Evolutionary conservation across 1,140 invertebrate species (phyloP).

Genomic region (Orius insidiosus): DNA sequence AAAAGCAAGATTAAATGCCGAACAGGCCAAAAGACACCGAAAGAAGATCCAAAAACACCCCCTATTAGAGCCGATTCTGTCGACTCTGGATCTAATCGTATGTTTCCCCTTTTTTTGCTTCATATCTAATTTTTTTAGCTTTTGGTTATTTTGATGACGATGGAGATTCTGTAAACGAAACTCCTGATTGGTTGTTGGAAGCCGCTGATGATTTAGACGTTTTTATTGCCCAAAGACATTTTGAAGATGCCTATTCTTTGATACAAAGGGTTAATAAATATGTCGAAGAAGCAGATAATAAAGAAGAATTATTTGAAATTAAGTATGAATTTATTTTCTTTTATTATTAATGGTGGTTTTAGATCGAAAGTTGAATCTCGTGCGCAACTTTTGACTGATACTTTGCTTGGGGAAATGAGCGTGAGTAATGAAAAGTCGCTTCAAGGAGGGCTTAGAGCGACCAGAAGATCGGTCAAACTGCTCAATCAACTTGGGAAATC

Average conservation of each 20-base stretch:
- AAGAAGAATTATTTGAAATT: too few species aligned
- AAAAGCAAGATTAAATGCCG: conserved; percentile 55
- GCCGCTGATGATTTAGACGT: conserved; percentile 91
- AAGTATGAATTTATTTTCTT: too few species aligned
- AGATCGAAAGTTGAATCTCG: conserved; percentile 50
- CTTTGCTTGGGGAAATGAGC: conserved; percentile 75
- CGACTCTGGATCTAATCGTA: conserved; percentile 28
- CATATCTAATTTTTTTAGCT: too few species aligned
- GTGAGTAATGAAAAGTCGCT: conserved; percentile 73
- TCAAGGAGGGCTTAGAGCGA: conserved; percentile 76
- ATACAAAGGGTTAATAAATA: conserved; percentile 56
- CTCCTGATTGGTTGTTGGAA: conserved; percentile 81
- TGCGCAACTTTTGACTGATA: conserved; percentile 60
- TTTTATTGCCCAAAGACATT: conserved; percentile 92
- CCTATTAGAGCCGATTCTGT: conserved; percentile 28
- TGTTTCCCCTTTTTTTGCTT: too few species aligned
- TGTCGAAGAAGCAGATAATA: too few species aligned
- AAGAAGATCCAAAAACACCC: conserved; percentile 24
- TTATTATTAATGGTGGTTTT: too few species aligned
- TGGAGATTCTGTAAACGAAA: too few species aligned
- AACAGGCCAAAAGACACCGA: conserved; percentile 35
- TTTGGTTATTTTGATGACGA: too few species aligned
- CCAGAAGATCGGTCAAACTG: conserved; percentile 68
- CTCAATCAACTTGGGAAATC: conserved; percentile 68
- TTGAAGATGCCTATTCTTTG: conserved; percentile 81